Conservation (phyloP, 2,888 invertebrate species). For the Notodonta dromedarius region DNA sequence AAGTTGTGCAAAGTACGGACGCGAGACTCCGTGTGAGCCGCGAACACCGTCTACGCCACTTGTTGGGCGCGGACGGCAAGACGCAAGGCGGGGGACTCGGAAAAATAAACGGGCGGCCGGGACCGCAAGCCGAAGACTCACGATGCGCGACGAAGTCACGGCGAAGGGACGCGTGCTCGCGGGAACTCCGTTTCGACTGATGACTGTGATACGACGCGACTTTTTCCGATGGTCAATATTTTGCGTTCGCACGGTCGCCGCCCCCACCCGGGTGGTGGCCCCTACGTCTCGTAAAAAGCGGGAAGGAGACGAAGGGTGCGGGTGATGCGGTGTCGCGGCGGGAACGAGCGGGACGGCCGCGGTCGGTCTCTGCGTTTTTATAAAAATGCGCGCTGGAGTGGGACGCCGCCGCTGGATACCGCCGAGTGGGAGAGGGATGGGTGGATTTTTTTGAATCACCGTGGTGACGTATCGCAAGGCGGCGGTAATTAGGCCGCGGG, state of each 20-base stretch:
- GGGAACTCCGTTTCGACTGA: slow-evolving; percentile 83
- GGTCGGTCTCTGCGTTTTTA: slow-evolving; percentile 83
- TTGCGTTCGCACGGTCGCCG: slow-evolving; percentile 84
- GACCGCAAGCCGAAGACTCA: slow-evolving; percentile 82
- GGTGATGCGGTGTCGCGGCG: slow-evolving; percentile 68
- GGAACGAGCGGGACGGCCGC: slow-evolving; percentile 81
- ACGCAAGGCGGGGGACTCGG: slow-evolving; percentile 77
- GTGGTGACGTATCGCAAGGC: slow-evolving; percentile 82
- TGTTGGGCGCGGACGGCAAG: slow-evolving; percentile 78
- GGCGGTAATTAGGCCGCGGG: slow-evolving; percentile 83
- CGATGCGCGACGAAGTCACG: slow-evolving; percentile 77
- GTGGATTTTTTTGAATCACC: slow-evolving; percentile 81
- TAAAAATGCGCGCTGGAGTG: slow-evolving; percentile 79
- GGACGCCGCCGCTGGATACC: slow-evolving; percentile 57
- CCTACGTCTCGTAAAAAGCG: slow-evolving; percentile 85
- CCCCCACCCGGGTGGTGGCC: slow-evolving; percentile 81
- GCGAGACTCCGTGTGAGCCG: slow-evolving; percentile 74
- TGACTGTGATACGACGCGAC: slow-evolving; percentile 85
- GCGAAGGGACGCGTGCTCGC: slow-evolving; percentile 76
- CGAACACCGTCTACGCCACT: slow-evolving; percentile 73
- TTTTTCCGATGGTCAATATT: slow-evolving; percentile 86
- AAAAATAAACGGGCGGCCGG: slow-evolving; percentile 72
- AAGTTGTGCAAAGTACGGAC: slow-evolving; percentile 78
- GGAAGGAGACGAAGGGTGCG: slow-evolving; percentile 83
- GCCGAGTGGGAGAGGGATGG: slow-evolving; percentile 72